These are phyloP conservation scores for Drosophila aff. DNA, from an alignment of 1,140 invertebrate genomes.

Conservation along the genomic window DNA sequence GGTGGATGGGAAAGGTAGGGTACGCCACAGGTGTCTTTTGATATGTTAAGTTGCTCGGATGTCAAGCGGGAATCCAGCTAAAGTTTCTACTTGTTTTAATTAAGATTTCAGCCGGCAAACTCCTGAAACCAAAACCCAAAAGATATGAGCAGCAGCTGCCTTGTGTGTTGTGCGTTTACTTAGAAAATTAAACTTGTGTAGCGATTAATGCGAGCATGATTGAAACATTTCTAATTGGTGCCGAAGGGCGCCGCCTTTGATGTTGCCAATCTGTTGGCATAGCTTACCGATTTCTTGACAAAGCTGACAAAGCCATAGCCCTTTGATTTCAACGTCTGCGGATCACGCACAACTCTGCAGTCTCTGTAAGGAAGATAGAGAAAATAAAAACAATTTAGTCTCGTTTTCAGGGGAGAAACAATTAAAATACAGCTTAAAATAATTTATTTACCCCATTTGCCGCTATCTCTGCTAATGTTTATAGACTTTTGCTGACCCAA, in stretches of 20 bases:
- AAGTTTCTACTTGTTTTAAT: slow-evolving; percentile 56
- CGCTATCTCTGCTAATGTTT: slow-evolving; percentile 41
- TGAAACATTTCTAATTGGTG: slow-evolving; percentile 61
- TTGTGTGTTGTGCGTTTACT: slow-evolving; percentile 32
- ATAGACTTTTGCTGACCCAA: slow-evolving; percentile 33
- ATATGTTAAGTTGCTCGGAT: slow-evolving; percentile 53
- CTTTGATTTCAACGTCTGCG: slow-evolving; percentile 99
- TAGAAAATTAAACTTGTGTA: slow-evolving; percentile 60
- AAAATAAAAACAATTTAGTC: slow-evolving; percentile 36
- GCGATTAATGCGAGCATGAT: slow-evolving; percentile 50
- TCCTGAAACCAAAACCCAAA: slow-evolving; percentile 6
- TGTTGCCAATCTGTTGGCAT: slow-evolving; percentile 25
- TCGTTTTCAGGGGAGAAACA: slow-evolving; percentile 13
- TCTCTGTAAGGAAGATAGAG: slow-evolving; percentile 90
- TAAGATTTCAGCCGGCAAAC: slow-evolving; percentile 52
- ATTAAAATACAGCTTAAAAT: slow-evolving; percentile 30
- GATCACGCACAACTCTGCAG: slow-evolving; percentile 99
- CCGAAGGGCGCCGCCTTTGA: slow-evolving; percentile 37
- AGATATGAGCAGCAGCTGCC: slow-evolving; percentile 25
- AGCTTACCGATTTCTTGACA: slow-evolving; percentile 98
- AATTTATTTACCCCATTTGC: slow-evolving; percentile 49
- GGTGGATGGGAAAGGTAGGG: slow-evolving; percentile 8
- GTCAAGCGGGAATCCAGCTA: slow-evolving; percentile 30
- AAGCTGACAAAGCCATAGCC: slow-evolving; percentile 99
- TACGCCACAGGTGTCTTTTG: slow-evolving; percentile 60